Evolutionary conservation across 2,113 vertebrate species (phyloP), one percentile per base, ranked within the genome.

Genomic region (Sander lucioperca): DNA sequence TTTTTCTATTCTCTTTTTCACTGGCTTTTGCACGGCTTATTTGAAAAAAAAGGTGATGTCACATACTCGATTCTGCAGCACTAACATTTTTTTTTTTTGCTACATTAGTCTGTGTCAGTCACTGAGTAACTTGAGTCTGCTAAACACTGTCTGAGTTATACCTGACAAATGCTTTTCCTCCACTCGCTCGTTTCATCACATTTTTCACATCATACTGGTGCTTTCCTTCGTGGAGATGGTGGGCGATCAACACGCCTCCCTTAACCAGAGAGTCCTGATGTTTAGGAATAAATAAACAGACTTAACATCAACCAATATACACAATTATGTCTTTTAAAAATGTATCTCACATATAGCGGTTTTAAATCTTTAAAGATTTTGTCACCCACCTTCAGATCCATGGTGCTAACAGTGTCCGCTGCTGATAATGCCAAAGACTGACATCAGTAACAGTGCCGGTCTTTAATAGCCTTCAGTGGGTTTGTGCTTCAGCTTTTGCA

Each of bases 161-260:
- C 95, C 94, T 94, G 54, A 87, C 63, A 67, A 91, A 93, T 7
- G 23, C 23, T 30, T 86, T 90, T 30, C 25, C 53, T 53, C 73
- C 65, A 1, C 11, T 10, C 1, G 9, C 7, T 5, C 65, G 82
- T 33, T 61, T 92, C 27, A 95, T 10, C 56, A 95, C 90, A 9
- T 92, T 89, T 16, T 83, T 85, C 25, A 96, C 92, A 54, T 93
- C 80, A 75, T 96, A 96, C 21, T 89, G 84, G 14, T 96, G 95
- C 30, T 92, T 94, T 27, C 93, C 95, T 1, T 95, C 88, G 0
- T 71, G 15, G 48, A 90, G 1, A 5, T 86, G 61, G 72, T 96
- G 94, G 50, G n/a, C 0, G 39, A 96, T 89, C 23, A 92, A n/a
- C 33, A 94, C 78, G 0, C 93, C 88, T 14, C 95, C 95, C 0